These are phyloP conservation scores for Furnarius figulus DNA, from an alignment of 2,113 vertebrate genomes.

Conservation along the genomic window DNA sequence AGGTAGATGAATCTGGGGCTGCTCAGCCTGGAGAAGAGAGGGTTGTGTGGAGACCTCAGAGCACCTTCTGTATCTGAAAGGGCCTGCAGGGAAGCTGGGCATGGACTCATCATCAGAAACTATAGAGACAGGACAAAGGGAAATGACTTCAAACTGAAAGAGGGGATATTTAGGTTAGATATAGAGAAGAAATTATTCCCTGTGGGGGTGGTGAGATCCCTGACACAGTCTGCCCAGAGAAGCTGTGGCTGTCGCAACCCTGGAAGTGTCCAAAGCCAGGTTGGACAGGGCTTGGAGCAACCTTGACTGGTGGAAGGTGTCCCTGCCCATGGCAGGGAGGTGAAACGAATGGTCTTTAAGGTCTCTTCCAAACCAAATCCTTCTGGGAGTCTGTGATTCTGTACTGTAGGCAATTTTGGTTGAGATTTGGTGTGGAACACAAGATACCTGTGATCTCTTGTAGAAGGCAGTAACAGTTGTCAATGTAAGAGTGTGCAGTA, in stretches of 20 bases:
- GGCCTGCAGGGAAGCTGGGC: background rate
- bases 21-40: background rate
- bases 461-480: background rate
- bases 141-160: background rate
- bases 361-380: background rate
- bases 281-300: fast-evolving
- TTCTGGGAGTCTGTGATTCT: background rate
- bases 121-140: background rate
- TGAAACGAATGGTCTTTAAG: background rate
- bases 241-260: background rate
- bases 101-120: background rate
- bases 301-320: background rate
- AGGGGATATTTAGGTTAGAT: background rate
- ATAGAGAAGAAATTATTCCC: background rate
- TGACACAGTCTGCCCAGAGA: background rate
- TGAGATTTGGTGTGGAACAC: background rate
- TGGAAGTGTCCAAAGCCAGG: background rate
- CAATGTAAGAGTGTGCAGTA: background rate
- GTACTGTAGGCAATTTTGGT: background rate
- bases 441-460: background rate
- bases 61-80: background rate
- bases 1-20: background rate
- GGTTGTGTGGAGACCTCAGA: background rate
- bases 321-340: background rate
- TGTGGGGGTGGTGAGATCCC: background rate